phyloP scores from a whole-genome alignment of 1,140 invertebrate species.

The Monomorium pharaonis region DNA sequence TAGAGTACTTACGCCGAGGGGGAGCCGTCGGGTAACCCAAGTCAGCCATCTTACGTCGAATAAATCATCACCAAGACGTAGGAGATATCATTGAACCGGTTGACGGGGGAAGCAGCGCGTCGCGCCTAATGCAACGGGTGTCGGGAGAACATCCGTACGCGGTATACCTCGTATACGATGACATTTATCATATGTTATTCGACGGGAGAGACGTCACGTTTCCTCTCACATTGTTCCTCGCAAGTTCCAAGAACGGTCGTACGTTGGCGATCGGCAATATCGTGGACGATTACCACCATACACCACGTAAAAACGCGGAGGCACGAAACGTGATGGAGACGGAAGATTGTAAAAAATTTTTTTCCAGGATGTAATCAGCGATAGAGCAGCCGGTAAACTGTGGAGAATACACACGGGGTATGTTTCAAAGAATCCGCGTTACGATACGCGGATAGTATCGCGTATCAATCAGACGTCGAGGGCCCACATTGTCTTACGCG shows the following conservation, averaged over 20 bases:
- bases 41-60: conserved; percentile 83
- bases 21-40: conserved; percentile 80
- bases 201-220: not conserved
- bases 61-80: conserved; percentile 84
- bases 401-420: conserved; percentile 70
- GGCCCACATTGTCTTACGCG: conserved; percentile 80
- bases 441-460: conserved; percentile 80
- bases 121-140: conserved; percentile 71
- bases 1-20: conserved; percentile 81
- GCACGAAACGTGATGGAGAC: not conserved
- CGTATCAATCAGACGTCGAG: conserved; percentile 81
- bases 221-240: not conserved
- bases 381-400: not conserved
- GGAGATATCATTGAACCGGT: conserved; percentile 84
- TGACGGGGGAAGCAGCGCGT: conserved; percentile 77
- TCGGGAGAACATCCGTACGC: conserved; percentile 54
- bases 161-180: not conserved
- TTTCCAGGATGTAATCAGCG: not conserved
- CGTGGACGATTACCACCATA: not conserved
- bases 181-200: conserved; percentile 2
- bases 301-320: not conserved
- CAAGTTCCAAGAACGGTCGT: not conserved
- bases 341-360: not conserved
- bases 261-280: not conserved
- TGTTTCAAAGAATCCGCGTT: conserved; percentile 64